These are phyloP conservation scores for Ctenochaetus hawaiiensis DNA, from an alignment of 2,797 vertebrate genomes.

Conservation along the genomic window DNA sequence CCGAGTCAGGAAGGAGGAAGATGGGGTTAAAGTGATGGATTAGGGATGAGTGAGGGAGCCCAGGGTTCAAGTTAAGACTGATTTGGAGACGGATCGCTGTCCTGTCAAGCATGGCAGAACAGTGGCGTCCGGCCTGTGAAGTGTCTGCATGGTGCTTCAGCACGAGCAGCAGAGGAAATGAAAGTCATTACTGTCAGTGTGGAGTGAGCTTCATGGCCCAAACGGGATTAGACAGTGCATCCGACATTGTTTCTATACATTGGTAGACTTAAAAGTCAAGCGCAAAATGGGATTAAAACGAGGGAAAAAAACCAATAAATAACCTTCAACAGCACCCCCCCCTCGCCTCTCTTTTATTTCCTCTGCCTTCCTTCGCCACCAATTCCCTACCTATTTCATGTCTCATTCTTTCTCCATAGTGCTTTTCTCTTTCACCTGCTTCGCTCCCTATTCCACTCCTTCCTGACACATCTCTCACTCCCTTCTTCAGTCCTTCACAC, in stretches of 20 bases:
- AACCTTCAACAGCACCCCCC: constrained; percentile 75
- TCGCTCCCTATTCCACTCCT: constrained; percentile 45
- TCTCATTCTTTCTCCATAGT: constrained; percentile 56
- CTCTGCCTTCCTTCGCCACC: constrained; percentile 51
- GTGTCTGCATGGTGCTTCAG: constrained; percentile 69
- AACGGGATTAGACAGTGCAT: constrained; percentile 86
- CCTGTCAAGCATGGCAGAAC: constrained; percentile 71
- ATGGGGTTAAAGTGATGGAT: constrained; percentile 73
- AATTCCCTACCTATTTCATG: constrained; percentile 66
- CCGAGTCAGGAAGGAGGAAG: constrained; percentile 42
- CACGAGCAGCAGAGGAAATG: constrained; percentile 77
- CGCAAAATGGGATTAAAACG: constrained; percentile 88
- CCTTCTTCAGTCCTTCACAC: constrained; percentile 59
- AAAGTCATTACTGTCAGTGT: constrained; percentile 85
- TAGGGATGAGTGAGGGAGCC: constrained; percentile 67
- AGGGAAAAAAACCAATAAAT: constrained; percentile 81
- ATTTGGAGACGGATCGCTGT: constrained; percentile 63
- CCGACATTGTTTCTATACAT: constrained; percentile 87
- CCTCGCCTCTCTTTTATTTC: constrained; percentile 57
- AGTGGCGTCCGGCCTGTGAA: constrained; percentile 72
- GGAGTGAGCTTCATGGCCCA: constrained; percentile 85
- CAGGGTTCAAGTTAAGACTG: constrained; percentile 65
- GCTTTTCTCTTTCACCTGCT: constrained; percentile 61
- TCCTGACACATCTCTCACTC: constrained; percentile 52
- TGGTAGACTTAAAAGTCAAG: constrained; percentile 87